These are phyloP conservation scores for Chelmon rostratus DNA, from an alignment of 2,797 vertebrate species.

Conservation along the genomic window DNA sequence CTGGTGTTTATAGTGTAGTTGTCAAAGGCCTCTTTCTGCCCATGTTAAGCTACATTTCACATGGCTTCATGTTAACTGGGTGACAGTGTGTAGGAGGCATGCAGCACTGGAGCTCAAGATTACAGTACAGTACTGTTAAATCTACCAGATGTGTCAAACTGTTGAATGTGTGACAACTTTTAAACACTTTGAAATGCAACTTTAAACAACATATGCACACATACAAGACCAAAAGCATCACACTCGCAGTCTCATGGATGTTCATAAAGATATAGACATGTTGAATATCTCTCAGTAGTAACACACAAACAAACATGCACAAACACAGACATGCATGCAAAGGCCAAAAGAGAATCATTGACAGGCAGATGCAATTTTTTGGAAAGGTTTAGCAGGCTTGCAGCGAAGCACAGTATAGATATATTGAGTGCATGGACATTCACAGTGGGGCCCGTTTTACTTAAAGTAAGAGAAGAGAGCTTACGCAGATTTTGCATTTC, in stretches of 20 bases:
- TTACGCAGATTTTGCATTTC: neutral
- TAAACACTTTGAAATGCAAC: neutral
- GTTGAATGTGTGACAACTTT: neutral
- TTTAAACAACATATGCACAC: neutral
- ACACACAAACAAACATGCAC: constrained; percentile 18
- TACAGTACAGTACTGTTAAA: constrained; percentile 10
- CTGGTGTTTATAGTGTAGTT: constrained; percentile 63
- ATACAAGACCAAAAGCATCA: neutral
- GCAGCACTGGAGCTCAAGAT: constrained; percentile 15
- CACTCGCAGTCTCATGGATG: constrained; percentile 1
- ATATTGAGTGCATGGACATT: constrained; percentile 45
- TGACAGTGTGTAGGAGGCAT: constrained; percentile 43
- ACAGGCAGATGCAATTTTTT: constrained; percentile 36
- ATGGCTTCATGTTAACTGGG: constrained; percentile 49
- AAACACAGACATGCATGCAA: constrained; percentile 2
- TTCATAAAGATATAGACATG: neutral
- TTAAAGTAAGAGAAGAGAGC: neutral
- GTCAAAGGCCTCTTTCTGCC: constrained; percentile 81
- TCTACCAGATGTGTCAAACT: neutral
- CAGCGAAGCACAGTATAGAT: constrained; percentile 27
- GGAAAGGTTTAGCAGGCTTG: constrained; percentile 42
- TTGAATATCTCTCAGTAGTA: constrained; percentile 2
- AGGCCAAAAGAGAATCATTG: constrained; percentile 34
- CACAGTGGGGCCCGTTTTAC: constrained; percentile 22
- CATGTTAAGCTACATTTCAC: constrained; percentile 59